Evolutionary conservation across 37 sponge, comb jelly and placozoan genomes (phyloP), one percentile per base, ranked within the genome.

Genomic region (Oscarella lobularis): DNA sequence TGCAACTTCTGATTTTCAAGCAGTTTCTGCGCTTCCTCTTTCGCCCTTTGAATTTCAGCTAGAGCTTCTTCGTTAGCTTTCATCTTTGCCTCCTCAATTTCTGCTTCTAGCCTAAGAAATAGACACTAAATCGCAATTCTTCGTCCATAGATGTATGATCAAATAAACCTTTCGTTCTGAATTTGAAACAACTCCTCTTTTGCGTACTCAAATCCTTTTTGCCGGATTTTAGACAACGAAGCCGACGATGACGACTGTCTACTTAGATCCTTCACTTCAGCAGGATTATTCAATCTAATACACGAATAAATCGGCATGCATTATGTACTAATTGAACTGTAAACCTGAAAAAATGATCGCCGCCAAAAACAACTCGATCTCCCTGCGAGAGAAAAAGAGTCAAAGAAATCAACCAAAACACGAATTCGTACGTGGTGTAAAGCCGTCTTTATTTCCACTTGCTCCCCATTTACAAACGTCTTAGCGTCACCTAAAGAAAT

Each of bases 201-300:
- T 31, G 92, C 92, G 83, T 75, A 92, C 41, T 85, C 82, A 77
- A 92, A 92, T 39, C 73, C n/a, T n/a, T n/a, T n/a, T n/a, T n/a
- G n/a, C n/a, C n/a, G n/a, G n/a, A n/a, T n/a, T n/a, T n/a, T n/a
- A n/a, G n/a, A n/a, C n/a, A n/a, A n/a, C n/a, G n/a, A n/a, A n/a
- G n/a, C n/a, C n/a, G n/a, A n/a, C n/a, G n/a, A n/a, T n/a, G n/a
- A n/a, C n/a, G n/a, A n/a, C n/a, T n/a, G n/a, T n/a, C n/a, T n/a
- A n/a, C n/a, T n/a, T n/a, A n/a, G n/a, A n/a, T n/a, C n/a, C n/a
- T n/a, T n/a, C n/a, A n/a, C n/a, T n/a, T 48, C 60, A 9, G 20
- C 60, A 48, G 20, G 20, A 48, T 48, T 48, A 20, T 48, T 20
- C 20, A 48, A 48, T 20, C 9, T 20, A 27, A 48, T 27, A 48